Conservation (phyloP, 2,113 vertebrate genomes). For the Cheirogaleus medius region DNA sequence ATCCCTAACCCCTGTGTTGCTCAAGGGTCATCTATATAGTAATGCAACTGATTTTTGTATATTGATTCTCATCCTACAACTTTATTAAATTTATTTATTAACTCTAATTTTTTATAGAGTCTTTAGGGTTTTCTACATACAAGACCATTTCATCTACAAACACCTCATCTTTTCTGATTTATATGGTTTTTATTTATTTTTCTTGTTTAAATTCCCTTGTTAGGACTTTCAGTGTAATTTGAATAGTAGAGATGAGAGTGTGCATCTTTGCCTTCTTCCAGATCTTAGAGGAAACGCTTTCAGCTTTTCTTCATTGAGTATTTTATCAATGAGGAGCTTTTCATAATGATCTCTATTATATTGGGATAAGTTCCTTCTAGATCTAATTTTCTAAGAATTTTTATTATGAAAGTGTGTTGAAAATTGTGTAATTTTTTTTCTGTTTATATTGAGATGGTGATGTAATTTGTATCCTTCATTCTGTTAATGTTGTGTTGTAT, state of each 20-base stretch:
- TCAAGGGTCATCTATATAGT: not conserved
- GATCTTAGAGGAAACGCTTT: not conserved
- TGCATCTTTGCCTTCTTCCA: not conserved
- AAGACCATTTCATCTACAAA: not conserved
- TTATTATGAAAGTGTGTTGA: not conserved
- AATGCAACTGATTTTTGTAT: not conserved
- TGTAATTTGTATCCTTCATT: not conserved
- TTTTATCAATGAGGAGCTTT: not conserved
- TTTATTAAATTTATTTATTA: not conserved
- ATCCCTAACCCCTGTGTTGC: not conserved
- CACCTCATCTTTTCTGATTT: not conserved
- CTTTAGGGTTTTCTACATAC: not conserved
- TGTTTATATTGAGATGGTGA: not conserved
- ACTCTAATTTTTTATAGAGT: not conserved
- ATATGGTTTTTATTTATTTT: not conserved
- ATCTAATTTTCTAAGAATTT: not conserved
- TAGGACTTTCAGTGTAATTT: not conserved
- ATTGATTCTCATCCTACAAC: not conserved
- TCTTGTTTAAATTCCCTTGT: not conserved
- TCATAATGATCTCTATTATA: not conserved
- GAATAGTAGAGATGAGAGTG: not conserved
- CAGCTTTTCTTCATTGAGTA: not conserved
- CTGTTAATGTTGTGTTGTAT: not conserved
- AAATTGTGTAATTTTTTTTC: not conserved
- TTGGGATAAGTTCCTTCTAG: not conserved